phyloP scores from a whole-genome alignment of 2,888 invertebrate species.

The Pollenia angustigena region DNA sequence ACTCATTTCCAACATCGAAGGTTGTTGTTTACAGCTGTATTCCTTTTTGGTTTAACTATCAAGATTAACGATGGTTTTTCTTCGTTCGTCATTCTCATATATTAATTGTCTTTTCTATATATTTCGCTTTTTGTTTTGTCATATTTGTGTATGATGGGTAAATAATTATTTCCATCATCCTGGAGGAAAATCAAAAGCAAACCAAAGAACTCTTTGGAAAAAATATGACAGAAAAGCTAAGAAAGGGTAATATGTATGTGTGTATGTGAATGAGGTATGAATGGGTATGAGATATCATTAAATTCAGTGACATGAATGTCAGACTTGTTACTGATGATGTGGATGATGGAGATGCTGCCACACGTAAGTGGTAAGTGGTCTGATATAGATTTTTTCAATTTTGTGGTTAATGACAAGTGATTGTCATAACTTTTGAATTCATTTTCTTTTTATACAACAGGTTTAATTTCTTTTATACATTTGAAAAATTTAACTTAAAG shows the following conservation, averaged over 20 bases:
- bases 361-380: not conserved
- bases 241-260: slow-evolving; percentile 46
- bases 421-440: slow-evolving; percentile 3
- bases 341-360: not conserved
- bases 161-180: slow-evolving; percentile 70
- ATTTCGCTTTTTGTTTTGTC: slow-evolving; percentile 48
- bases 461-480: not conserved
- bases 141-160: slow-evolving; percentile 69
- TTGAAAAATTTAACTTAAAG: too few species aligned
- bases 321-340: slow-evolving; percentile 43
- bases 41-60: slow-evolving; percentile 38
- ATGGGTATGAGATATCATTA: slow-evolving; percentile 11
- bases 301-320: slow-evolving; percentile 35
- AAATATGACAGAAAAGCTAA: not conserved
- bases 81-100: not conserved
- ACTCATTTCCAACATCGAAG: not conserved
- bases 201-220: not conserved
- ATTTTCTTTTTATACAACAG: not conserved
- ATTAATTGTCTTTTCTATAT: slow-evolving; percentile 4
- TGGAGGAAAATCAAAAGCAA: slow-evolving; percentile 60
- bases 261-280: slow-evolving; percentile 22
- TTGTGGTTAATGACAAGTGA: slow-evolving; percentile 53
- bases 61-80: slow-evolving; percentile 68
- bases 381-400: slow-evolving; percentile 14
- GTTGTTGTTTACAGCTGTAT: slow-evolving; percentile 26